Evolutionary conservation across 2,113 vertebrate species (phyloP), one percentile per base, ranked within the genome.

Genomic region (Pteruthius melanotis): DNA sequence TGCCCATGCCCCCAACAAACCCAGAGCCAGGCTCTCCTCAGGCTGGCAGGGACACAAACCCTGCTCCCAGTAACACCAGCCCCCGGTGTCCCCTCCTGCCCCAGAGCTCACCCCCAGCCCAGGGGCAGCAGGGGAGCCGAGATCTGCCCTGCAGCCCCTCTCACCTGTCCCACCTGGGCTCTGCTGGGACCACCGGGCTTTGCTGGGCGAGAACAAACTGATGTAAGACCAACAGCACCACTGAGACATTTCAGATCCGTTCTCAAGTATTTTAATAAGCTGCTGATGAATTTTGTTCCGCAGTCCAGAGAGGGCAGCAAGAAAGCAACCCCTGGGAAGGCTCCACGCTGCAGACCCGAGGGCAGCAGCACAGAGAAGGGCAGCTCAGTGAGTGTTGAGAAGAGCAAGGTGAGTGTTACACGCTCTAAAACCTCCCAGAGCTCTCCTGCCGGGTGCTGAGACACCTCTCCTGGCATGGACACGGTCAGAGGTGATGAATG

Each of bases 331-430:
- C 8, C 87, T 53, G 68, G 84, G 52, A 92, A 93, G 56, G n/a
- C n/a, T n/a, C 45, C 69, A 39, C 63, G 1, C 24, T 24, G 31
- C 88, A 76, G 74, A 82, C 14, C 87, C 31, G 92, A 94, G 66
- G 60, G 64, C 59, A 90, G 92, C 72, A 87, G 56, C 61, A 81
- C 68, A 10, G 49, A 70, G 83, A 94, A 64, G 85, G 84, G 69
- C 12, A 79, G 59, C 59, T 84, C 92, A 63, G 13, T 64, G 47
- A 65, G 45, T 19, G 52, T 30, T 26, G 82, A 90, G 83, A 95
- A 40, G 44, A 95, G 40, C 78, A 94, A 96, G 97, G 96, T 97
- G 83, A 91, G 92, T 65, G 45, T 39, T 54, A 35, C n/a, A n/a
- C n/a, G n/a, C n/a, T n/a, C 24, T 52, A 6, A 57, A 64, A 76